A percentile compares a stretch with the other conserved stretches of the same genome.
Conservation (phyloP, 2,888 invertebrate genomes). For the Omphaloscelis lunosa region DNA sequence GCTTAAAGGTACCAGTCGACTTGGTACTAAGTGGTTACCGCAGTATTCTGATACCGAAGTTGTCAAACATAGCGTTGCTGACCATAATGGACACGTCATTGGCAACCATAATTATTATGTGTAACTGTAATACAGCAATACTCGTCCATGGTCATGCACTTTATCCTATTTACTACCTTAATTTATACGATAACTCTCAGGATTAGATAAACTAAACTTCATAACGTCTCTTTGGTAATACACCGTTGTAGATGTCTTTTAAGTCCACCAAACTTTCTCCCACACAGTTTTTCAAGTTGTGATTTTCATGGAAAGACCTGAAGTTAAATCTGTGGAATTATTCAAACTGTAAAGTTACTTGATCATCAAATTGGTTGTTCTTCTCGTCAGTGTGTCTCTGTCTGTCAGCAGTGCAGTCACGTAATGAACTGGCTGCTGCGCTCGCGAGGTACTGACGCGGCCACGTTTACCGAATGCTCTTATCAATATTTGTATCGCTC, state of each 20-base stretch:
- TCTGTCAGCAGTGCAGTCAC: constrained; percentile 71
- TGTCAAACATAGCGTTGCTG: neutral
- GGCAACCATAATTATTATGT: neutral
- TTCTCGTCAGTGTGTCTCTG: constrained; percentile 60
- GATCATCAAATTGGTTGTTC: neutral
- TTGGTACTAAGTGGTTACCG: neutral
- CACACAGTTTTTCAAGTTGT: neutral
- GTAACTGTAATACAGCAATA: neutral
- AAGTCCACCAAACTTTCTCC: neutral
- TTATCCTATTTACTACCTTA: neutral
- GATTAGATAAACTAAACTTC: neutral
- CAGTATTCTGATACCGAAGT: neutral
- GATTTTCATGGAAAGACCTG: neutral
- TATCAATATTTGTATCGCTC: constrained; percentile 70
- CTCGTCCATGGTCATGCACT: neutral
- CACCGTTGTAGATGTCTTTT: neutral
- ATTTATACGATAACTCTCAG: too few relatives aligned
- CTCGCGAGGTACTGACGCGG: constrained; percentile 72
- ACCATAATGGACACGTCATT: neutral
- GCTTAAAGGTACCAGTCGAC: neutral
- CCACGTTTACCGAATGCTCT: constrained; percentile 67
- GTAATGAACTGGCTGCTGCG: constrained; percentile 78
- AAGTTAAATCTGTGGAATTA: neutral
- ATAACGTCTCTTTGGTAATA: neutral
- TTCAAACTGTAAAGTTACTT: neutral